Conservation (phyloP, 2,113 vertebrate species). For the Xyliphius kryptos region DNA sequence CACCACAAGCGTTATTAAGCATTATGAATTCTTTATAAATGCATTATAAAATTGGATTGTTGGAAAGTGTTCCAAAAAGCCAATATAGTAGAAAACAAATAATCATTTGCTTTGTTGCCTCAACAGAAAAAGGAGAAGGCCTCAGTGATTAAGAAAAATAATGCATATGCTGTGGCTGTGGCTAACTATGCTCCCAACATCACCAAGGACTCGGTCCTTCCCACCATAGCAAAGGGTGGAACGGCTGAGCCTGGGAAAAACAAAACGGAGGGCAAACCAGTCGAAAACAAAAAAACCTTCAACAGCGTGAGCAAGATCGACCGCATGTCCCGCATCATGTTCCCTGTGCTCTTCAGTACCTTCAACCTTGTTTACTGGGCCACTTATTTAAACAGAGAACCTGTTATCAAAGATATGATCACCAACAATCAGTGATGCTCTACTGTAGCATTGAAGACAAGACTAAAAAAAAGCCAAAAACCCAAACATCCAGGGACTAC, state of each 20-base stretch:
- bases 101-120: slow-evolving; percentile 4
- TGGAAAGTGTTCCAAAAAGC: not conserved
- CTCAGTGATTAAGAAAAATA: slow-evolving; percentile 93
- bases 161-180: slow-evolving; percentile 94
- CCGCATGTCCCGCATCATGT: slow-evolving; percentile 96
- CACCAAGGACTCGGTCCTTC: slow-evolving; percentile 88
- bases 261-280: slow-evolving; percentile 79
- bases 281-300: slow-evolving; percentile 94
- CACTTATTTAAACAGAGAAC: slow-evolving; percentile 95
- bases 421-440: slow-evolving; percentile 69
- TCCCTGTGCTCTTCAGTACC: slow-evolving; percentile 90
- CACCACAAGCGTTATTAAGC: no score
- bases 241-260: slow-evolving; percentile 75
- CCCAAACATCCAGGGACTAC: slow-evolving; percentile 91
- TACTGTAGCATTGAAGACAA: slow-evolving; percentile 38
- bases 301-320: slow-evolving; percentile 99
- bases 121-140: slow-evolving; percentile 93
- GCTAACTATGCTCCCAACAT: slow-evolving; percentile 96
- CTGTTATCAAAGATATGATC: slow-evolving; percentile 85
- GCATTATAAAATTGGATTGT: no score
- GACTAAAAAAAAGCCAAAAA: slow-evolving; percentile 74
- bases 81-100: not conserved
- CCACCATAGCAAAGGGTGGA: slow-evolving; percentile 91
- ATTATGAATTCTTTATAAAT: no score
- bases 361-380: slow-evolving; percentile 99